Base-by-base conservation (phyloP, 2,113 vertebrate species). In the Chiloscyllium plagiosum region DNA sequence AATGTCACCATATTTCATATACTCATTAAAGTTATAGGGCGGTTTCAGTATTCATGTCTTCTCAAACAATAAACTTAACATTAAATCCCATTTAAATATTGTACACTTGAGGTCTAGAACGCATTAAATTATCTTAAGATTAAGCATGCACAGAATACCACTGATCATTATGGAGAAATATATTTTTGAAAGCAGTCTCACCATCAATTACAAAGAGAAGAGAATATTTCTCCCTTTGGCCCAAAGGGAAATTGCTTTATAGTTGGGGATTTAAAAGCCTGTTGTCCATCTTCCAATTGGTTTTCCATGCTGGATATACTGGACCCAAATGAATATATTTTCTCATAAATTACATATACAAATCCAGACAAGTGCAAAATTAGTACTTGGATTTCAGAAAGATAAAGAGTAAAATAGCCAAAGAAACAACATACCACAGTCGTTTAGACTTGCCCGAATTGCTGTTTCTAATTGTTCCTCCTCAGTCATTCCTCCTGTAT, bases 401-500 rank as follows among this genome's bases (percentile, higher is more conserved):
- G 19, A 20, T n/a, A 89, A 89, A 89, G 33, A 89, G 52, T n/a
- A 29, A 4, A 90, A 33, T 56, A 90, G 17, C 87, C 33, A 37
- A 66, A 94, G 66, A 47, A 94, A 56, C 65, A 42, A 52, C 98
- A 96, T 96, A 99, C 99, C 98, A 97, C 96, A 97, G 92, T 98
- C 98, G 96, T 97, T 96, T 92, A 99, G 97, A 89, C 99, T 99
- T 97, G 98, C 98, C 33, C 97, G 97, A n/a, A 99, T 33, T 2
- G 99, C 99, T 26, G 97, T 97, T 96, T 99, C 97, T 78, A 98
- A 96, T 97, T 99, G 99, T 92, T 99, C 98, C 17, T 98, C 98
- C 96, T 99, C 99, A 3, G 97, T 98, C 96, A 99, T 97, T 2
- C 98, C 98, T 0, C 97, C 98, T 0, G 98, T 97, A 96, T 98